These are phyloP conservation scores for Aleiodes alternator DNA, from an alignment of 2,888 invertebrate species.

Conservation along the genomic window DNA sequence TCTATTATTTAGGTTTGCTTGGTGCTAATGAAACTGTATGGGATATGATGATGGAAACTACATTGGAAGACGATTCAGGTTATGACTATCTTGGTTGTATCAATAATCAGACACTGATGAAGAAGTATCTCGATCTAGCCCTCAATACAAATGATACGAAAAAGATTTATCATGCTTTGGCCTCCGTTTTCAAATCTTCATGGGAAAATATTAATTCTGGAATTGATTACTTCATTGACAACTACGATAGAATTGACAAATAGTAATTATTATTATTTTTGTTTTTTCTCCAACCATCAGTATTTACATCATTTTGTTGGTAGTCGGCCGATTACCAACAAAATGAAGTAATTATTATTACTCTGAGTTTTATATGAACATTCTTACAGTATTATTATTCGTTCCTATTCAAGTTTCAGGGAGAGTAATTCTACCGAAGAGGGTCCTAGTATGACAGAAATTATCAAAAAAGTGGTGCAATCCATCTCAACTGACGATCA, in stretches of 20 bases:
- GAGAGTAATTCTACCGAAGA: too few relatives aligned
- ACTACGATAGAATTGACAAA: conserved; percentile 35
- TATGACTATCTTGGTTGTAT: conserved; percentile 36
- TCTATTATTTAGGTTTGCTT: conserved; percentile 36
- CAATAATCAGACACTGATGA: conserved; percentile 41
- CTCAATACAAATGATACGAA: conserved; percentile 32
- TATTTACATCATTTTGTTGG: too few relatives aligned
- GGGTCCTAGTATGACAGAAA: too few relatives aligned
- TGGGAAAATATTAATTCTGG: conserved; percentile 38
- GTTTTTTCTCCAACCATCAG: too few relatives aligned
- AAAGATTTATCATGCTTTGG: conserved; percentile 10
- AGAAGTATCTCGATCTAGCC: conserved; percentile 31
- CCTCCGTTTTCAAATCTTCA: conserved; percentile 19
- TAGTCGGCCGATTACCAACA: too few relatives aligned
- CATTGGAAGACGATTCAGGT: background rate
- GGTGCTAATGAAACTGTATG: conserved; percentile 37
- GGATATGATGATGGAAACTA: conserved; percentile 34
- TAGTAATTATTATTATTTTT: conserved; percentile 15
- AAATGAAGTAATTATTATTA: conserved; percentile 20
- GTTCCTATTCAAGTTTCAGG: too few relatives aligned
- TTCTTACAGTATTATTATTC: too few relatives aligned
- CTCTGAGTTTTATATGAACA: too few relatives aligned
- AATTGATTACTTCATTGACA: conserved; percentile 41
- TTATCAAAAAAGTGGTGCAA: too few relatives aligned
- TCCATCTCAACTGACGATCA: too few relatives aligned